Percentiles rank a stretch among this genome's conserved stretches.
Conservation (phyloP, 2,113 vertebrate species). For the Calyptomena viridis region DNA sequence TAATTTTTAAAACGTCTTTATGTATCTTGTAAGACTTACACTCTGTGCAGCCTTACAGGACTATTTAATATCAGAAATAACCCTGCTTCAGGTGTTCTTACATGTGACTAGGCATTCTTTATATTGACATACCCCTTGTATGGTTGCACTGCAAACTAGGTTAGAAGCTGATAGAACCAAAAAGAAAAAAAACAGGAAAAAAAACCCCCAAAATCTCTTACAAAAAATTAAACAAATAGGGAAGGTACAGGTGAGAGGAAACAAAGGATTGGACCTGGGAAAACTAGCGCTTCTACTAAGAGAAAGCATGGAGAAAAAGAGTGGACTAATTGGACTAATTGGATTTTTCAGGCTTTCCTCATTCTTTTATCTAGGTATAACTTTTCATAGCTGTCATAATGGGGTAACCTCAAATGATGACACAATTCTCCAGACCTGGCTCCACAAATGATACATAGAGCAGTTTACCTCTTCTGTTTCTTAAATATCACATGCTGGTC, state of each 20-base stretch:
- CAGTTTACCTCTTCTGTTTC: background rate
- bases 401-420: background rate
- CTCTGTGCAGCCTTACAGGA: background rate
- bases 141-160: background rate
- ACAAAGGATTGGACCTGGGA: background rate
- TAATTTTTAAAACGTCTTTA: background rate
- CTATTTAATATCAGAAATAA: background rate
- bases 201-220: rapidly evolving
- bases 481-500: background rate
- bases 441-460: background rate
- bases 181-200: background rate
- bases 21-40: background rate
- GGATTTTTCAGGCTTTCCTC: background rate
- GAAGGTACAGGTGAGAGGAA: background rate
- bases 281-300: background rate
- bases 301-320: background rate
- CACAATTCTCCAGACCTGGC: background rate
- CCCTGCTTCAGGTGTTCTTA: background rate
- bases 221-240: background rate
- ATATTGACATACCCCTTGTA: background rate
- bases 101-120: background rate
- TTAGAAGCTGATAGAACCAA: background rate
- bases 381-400: background rate
- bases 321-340: background rate
- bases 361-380: background rate